A percentile compares a stretch with the other conserved stretches of the same genome.
Conservation (phyloP, 2,888 invertebrate genomes). For the Netelia fuscicornis region DNA sequence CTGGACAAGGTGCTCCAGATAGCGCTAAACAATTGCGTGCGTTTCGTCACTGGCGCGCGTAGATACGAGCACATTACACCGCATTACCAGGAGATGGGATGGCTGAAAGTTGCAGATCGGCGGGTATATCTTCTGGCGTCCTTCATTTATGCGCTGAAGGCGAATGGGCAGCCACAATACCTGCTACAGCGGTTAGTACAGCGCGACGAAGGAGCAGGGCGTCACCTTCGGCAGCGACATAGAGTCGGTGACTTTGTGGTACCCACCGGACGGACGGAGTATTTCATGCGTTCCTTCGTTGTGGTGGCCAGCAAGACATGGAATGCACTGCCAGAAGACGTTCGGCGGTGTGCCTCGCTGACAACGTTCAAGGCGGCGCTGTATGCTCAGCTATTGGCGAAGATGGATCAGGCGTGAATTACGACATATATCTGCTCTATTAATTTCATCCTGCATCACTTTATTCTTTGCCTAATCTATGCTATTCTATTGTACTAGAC, state of each 20-base stretch:
- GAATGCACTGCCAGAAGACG: not conserved
- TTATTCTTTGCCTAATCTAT: too few relatives aligned
- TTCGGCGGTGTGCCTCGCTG: not conserved
- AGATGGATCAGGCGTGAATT: not conserved
- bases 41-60: not conserved
- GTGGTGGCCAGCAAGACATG: not conserved
- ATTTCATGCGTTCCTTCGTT: not conserved
- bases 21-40: not conserved
- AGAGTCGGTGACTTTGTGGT: not conserved
- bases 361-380: not conserved
- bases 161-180: not conserved
- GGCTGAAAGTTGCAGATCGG: not conserved
- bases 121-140: not conserved
- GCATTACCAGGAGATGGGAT: not conserved
- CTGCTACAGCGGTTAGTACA: not conserved
- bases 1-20: not conserved
- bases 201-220: not conserved
- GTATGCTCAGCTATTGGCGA: too few relatives aligned
- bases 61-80: not conserved
- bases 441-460: too few relatives aligned
- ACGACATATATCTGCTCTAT: too few relatives aligned
- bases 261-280: not conserved
- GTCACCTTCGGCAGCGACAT: not conserved
- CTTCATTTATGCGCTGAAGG: not conserved
- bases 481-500: too few relatives aligned